Evolutionary conservation across 2,113 vertebrate species (phyloP).

Genomic region (Vidua macroura): DNA sequence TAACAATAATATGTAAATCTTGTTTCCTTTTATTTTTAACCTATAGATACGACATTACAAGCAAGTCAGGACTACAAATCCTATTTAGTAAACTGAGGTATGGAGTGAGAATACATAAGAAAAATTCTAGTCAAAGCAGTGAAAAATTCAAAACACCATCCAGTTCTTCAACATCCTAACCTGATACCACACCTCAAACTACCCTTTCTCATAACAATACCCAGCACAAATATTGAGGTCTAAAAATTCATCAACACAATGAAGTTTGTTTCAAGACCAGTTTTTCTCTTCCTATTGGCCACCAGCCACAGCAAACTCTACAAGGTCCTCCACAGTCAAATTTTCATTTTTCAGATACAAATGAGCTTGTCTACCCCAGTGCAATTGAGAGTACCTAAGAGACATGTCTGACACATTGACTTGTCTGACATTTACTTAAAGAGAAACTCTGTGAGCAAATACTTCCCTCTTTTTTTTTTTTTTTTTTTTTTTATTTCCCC

Average conservation of each 20-base stretch:
- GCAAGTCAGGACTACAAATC: background rate
- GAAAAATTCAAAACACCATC: background rate
- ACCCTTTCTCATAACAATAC: background rate
- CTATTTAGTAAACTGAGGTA: background rate
- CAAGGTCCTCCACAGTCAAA: background rate
- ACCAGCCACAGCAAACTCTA: background rate
- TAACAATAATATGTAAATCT: background rate
- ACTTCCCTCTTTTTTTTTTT: background rate
- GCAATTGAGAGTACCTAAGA: background rate
- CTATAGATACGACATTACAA: background rate
- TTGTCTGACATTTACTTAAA: conserved; percentile 29
- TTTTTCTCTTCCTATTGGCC: background rate
- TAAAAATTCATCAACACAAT: background rate
- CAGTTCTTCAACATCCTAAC: background rate
- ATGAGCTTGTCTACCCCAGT: background rate
- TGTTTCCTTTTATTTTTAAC: background rate
- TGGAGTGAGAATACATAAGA: fast-evolving
- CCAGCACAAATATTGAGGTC: background rate
- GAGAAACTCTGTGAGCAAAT: background rate
- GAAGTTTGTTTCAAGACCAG: background rate
- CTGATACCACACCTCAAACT: background rate
- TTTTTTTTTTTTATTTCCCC: background rate
- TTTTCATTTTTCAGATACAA: background rate
- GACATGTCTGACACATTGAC: background rate
- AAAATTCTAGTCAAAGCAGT: background rate